A percentile compares a stretch with the other conserved stretches of the same genome.
Conservation (phyloP, 1,140 invertebrate genomes). For the Hylaeus anthracinus region DNA sequence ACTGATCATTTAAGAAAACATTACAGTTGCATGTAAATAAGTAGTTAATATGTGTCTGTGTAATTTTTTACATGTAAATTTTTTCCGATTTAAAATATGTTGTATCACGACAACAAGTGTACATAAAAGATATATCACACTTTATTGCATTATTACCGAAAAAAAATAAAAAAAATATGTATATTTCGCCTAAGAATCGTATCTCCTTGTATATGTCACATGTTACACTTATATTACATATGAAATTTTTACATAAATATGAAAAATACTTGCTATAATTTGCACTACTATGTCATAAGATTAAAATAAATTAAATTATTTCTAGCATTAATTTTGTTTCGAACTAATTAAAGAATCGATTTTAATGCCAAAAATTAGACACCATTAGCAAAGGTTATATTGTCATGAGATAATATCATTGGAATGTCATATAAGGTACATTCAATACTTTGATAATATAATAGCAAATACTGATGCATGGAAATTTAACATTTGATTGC, state of each 20-base stretch:
- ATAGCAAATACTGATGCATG: slow-evolving; percentile 23
- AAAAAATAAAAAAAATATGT: slow-evolving; percentile 5
- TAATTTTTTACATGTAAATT: neutral
- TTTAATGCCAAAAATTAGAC: neutral
- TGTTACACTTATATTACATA: slow-evolving; percentile 10
- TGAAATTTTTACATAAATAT: slow-evolving; percentile 32
- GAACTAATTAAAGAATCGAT: neutral
- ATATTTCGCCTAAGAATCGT: slow-evolving; percentile 11
- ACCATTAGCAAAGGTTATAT: slow-evolving; percentile 9
- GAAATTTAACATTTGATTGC: neutral
- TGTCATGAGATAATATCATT: slow-evolving; percentile 16
- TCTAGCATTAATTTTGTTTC: neutral
- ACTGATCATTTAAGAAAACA: neutral
- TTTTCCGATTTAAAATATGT: neutral
- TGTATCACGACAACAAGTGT: slow-evolving; percentile 13
- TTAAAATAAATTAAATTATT: slow-evolving; percentile 29
- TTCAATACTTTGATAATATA: neutral
- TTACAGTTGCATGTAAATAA: neutral
- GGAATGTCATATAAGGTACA: slow-evolving; percentile 35
- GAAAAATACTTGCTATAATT: slow-evolving; percentile 34
- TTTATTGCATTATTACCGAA: neutral
- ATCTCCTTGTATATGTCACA: neutral
- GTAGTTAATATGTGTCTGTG: too few relatives aligned
- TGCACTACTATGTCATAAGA: neutral
- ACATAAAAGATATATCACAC: slow-evolving; percentile 23